Base-by-base conservation (phyloP, 2,888 invertebrate genomes). In the Philonicus albiceps region DNA sequence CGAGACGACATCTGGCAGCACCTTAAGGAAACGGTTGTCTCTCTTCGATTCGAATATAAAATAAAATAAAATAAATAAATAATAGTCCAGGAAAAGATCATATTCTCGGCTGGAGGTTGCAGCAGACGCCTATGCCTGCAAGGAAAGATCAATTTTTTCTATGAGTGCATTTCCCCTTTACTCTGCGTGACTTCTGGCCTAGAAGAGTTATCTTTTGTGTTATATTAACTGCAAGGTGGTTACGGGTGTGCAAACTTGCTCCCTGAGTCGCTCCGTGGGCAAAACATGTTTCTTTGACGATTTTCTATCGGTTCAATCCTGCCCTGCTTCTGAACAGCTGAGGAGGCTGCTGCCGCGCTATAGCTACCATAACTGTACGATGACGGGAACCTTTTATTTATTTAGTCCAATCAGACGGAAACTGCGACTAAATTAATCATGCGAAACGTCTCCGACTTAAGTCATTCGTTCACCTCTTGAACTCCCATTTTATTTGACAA, bases 361-460 rank as follows among this genome's bases (percentile, higher is more conserved):
- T 72, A 22, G 27, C 22, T 19, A n/a, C n/a, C n/a, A n/a, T n/a
- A 30, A 73, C 31, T 74, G 74, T 74, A 30, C 16, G n/a, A 74
- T 34, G 5, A 11, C 76, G 34, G n/a, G 37, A 19, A 16, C 19
- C 40, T 76, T 5, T 34, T 34, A 76, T 22, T 76, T 34, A 34
- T 76, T 40, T 40, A 7, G 76, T 22, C 37, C 76, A 76, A 76
- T 76, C 76, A 40, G 37, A 76, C 7, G 40, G 40, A 30, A 31
- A 55, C 81, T 34, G 81, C 64, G 64, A 55, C 64, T 19, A 64
- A 81, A 81, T 81, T 81, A 64, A 55, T 64, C 81, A 81, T 22
- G n/a, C 81, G 27, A 76, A 76, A 76, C 43, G 19, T 43, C 40
- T 40, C 31, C 37, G 40, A 37, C 40, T 80, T 19, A 22, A 40